Evolutionary conservation across 2,797 vertebrate species (phyloP).

Genomic region (Phrynocephalus forsythii): DNA sequence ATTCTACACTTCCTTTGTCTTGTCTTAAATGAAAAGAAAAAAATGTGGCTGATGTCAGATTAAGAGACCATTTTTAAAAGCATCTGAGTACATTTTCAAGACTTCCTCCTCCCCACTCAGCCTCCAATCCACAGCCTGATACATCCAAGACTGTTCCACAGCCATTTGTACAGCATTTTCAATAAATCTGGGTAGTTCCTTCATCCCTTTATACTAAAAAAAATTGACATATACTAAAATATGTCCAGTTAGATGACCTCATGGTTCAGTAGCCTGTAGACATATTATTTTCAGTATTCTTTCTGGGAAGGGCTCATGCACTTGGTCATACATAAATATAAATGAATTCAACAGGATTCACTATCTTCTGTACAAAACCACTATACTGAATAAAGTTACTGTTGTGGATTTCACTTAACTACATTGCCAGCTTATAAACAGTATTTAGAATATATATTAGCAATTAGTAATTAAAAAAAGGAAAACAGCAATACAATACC

Average conservation of each 20-base stretch:
- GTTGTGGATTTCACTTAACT: neutral
- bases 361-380: neutral
- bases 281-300: neutral
- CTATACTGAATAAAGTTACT: rapidly evolving
- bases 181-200: neutral
- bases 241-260: neutral
- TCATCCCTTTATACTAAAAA: neutral
- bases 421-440: neutral
- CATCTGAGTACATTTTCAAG: neutral
- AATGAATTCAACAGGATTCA: neutral
- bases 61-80: neutral
- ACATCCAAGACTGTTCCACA: neutral
- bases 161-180: neutral
- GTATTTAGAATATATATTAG: neutral
- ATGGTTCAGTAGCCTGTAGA: neutral
- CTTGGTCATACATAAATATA: neutral
- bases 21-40: neutral
- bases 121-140: neutral
- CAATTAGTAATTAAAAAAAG: neutral
- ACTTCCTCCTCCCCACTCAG: too few relatives aligned
- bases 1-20: neutral
- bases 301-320: neutral
- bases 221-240: neutral
- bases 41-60: neutral
- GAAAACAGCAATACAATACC: neutral